Base-by-base conservation (phyloP, 2,797 vertebrate genomes). In the Falco rusticolus region DNA sequence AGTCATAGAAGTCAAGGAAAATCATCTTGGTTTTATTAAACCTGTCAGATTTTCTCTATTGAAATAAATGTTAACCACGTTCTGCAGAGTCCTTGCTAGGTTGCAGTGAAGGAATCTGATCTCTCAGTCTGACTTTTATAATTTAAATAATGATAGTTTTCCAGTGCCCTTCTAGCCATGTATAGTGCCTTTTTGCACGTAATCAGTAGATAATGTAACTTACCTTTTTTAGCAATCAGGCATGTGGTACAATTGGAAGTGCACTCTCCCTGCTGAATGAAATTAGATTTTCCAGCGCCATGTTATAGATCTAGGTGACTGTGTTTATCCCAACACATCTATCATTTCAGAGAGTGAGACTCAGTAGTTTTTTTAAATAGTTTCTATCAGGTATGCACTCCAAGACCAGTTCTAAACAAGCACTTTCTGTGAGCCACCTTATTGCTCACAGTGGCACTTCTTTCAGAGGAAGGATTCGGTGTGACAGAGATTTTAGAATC, bases 1-100 rank as follows among this genome's bases (percentile, higher is more conserved):
- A 96, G 96, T 93, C 87, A 88, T 33, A n/a, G 65, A 92, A 97
- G 94, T 95, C 94, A 94, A 84, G 92, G 93, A 93, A 97, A 96
- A 97, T 95, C 50, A 31, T 92, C 89, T 93, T 5, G 11, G 59
- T 94, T 97, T 96, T 95, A 94, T 95, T 91, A 95, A 88, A 89
- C 68, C 92, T 94, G 94, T 97, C 92, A 94, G 87, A 90, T 92
- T 95, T 93, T 75, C 94, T 94, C 59, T 86, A 16, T 85, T 85
- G 91, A 80, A 96, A 95, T 91, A 88, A 96, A 95, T 89, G 90
- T 86, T 93, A 89, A 91, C 75, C 12, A 16, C 75, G 80, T 94
- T 96, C 90, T 91, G 80, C 76, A 88, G 68, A 89, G 87, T 57
- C 70, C 87, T 74, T 93, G 84, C 71, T 64, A 37, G 60, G 69